phyloP scores from a whole-genome alignment of 2,797 vertebrate genomes.

The Falco rusticolus region DNA sequence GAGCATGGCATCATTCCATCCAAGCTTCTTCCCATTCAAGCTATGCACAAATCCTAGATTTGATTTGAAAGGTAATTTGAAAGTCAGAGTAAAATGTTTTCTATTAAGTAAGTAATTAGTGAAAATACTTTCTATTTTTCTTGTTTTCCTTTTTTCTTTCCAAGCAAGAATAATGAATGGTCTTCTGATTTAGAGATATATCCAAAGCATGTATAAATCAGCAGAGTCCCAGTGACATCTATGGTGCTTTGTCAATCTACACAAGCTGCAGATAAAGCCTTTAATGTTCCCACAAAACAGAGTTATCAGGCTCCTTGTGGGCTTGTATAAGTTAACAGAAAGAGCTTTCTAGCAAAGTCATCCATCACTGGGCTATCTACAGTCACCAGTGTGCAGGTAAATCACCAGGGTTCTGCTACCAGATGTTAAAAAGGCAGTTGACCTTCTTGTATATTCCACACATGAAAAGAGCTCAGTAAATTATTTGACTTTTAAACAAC shows the following conservation, averaged over 20 bases:
- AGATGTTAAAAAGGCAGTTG: slow-evolving; percentile 69
- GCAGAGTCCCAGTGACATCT: background rate
- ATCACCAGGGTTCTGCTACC: slow-evolving; percentile 63
- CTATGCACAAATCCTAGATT: background rate
- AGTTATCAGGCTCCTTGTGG: slow-evolving; percentile 45
- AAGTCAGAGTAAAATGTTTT: background rate
- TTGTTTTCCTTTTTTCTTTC: background rate
- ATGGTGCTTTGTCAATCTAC: slow-evolving; percentile 13
- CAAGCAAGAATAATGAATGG: background rate
- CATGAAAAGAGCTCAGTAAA: slow-evolving; percentile 65
- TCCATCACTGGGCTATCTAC: slow-evolving; percentile 57
- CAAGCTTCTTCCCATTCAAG: background rate
- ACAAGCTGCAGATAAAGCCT: slow-evolving; percentile 51
- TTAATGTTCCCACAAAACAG: slow-evolving; percentile 48
- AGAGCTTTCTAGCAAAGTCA: slow-evolving; percentile 36
- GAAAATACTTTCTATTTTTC: background rate
- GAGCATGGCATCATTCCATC: rapidly evolving
- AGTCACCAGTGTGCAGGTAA: slow-evolving; percentile 45
- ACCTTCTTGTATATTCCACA: slow-evolving; percentile 66
- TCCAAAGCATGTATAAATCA: slow-evolving; percentile 20
- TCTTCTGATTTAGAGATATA: background rate
- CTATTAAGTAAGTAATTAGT: background rate
- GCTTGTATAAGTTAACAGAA: slow-evolving; percentile 58
- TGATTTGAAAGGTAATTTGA: background rate
- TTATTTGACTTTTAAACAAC: slow-evolving; percentile 62